Conservation (phyloP, 2,888 invertebrate species). For the Melipona beecheii region DNA sequence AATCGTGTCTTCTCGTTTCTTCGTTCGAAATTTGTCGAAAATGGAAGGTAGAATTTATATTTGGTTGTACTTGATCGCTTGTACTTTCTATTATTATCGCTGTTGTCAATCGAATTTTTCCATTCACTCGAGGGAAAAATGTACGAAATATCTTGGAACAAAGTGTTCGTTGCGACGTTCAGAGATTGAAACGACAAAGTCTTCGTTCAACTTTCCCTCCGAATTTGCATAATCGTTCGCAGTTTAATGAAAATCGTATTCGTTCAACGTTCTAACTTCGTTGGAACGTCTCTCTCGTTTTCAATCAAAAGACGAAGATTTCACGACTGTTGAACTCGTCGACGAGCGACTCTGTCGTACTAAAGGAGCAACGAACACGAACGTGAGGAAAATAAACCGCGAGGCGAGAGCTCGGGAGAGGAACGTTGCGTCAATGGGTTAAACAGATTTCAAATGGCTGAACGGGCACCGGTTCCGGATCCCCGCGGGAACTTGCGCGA, state of each 20-base stretch:
- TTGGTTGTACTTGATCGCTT: too few species aligned
- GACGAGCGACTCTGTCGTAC: background rate
- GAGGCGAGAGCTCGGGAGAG: background rate
- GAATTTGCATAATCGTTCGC: background rate
- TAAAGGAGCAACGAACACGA: background rate
- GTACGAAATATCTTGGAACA: too few species aligned
- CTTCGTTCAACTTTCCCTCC: too few species aligned
- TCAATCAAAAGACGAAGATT: background rate
- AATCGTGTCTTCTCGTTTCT: background rate
- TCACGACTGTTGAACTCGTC: conserved; percentile 4
- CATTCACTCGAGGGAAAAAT: too few species aligned
- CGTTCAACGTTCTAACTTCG: background rate
- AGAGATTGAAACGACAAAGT: too few species aligned
- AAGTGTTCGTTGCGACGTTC: too few species aligned
- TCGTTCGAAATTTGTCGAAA: background rate
- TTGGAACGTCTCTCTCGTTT: too few species aligned
- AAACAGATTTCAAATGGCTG: conserved; percentile 68
- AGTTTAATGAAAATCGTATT: background rate
- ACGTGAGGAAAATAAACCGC: conserved; percentile 17
- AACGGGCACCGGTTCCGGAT: conserved; percentile 38
- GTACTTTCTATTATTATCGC: too few species aligned
- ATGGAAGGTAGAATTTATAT: too few species aligned
- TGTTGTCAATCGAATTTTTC: too few species aligned
- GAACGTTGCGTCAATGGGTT: conserved; percentile 32
- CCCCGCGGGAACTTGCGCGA: conserved; percentile 61